Conservation (phyloP, 2,888 invertebrate species). For the Acrobasis suavella region DNA sequence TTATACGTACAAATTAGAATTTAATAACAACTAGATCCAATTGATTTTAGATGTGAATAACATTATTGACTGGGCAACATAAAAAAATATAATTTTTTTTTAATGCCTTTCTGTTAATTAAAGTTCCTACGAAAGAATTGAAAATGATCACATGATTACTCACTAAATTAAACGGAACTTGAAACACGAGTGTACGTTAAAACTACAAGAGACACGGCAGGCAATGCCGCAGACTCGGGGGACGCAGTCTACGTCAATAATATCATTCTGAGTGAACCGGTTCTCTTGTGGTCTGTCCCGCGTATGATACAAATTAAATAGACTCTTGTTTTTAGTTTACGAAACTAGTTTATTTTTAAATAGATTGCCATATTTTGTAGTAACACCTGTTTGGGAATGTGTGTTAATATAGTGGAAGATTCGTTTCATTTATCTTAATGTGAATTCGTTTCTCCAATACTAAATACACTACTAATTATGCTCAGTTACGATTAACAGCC, state of each 20-base stretch:
- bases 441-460: too few relatives aligned
- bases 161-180: slow-evolving; percentile 23
- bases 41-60: too few relatives aligned
- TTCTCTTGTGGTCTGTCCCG: slow-evolving; percentile 54
- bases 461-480: too few relatives aligned
- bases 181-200: slow-evolving; percentile 8
- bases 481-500: too few relatives aligned
- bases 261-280: slow-evolving; percentile 75
- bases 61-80: too few relatives aligned
- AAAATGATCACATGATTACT: slow-evolving; percentile 23
- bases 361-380: neutral
- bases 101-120: neutral
- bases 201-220: slow-evolving; percentile 30
- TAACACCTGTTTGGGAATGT: slow-evolving; percentile 2
- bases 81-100: too few relatives aligned
- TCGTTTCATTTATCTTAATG: neutral
- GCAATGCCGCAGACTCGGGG: neutral
- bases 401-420: neutral
- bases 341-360: slow-evolving; percentile 2
- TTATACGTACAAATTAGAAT: neutral
- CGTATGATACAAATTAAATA: slow-evolving; percentile 49
- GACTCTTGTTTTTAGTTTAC: slow-evolving; percentile 22
- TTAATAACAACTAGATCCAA: neutral
- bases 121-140: neutral
- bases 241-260: slow-evolving; percentile 58